phyloP scores from a whole-genome alignment of 2,888 invertebrate species.

The Unio pictorum region DNA sequence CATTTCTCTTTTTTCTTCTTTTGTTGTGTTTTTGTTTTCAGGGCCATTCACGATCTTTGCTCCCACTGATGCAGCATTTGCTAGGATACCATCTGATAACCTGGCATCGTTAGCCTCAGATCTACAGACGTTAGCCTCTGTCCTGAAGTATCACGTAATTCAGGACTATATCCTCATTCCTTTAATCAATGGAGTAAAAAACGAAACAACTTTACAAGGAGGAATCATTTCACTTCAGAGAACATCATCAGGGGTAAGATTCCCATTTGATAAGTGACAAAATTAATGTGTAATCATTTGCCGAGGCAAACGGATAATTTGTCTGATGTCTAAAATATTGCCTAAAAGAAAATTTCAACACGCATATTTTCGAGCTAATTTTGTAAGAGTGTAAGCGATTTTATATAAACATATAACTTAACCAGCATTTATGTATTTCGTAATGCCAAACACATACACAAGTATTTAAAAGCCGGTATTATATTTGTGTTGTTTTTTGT shows the following conservation, averaged over 20 bases:
- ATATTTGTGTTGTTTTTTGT: too few species aligned
- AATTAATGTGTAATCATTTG: too few species aligned
- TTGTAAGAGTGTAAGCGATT: too few species aligned
- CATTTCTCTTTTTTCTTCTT: neutral
- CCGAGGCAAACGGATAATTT: too few species aligned
- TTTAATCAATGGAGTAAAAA: conserved; percentile 3
- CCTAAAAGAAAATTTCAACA: too few species aligned
- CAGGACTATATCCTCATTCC: conserved; percentile 24
- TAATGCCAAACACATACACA: too few species aligned
- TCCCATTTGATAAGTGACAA: neutral
- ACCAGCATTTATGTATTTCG: too few species aligned
- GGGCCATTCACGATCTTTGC: conserved; percentile 44
- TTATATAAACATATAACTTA: too few species aligned
- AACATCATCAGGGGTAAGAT: conserved; percentile 8
- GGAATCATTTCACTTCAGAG: conserved; percentile 3
- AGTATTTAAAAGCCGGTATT: too few species aligned
- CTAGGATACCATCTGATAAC: conserved; percentile 10
- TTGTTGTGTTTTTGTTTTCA: conserved; percentile 8
- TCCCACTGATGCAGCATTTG: conserved; percentile 38
- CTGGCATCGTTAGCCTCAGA: conserved; percentile 12
- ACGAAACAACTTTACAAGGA: conserved; percentile 12
- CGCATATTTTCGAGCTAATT: too few species aligned
- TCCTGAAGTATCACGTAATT: conserved; percentile 41
- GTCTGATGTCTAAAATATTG: too few species aligned
- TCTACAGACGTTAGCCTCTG: conserved; percentile 9